Conservation (phyloP, 2,113 vertebrate species). For the Seriola aureovittata region DNA sequence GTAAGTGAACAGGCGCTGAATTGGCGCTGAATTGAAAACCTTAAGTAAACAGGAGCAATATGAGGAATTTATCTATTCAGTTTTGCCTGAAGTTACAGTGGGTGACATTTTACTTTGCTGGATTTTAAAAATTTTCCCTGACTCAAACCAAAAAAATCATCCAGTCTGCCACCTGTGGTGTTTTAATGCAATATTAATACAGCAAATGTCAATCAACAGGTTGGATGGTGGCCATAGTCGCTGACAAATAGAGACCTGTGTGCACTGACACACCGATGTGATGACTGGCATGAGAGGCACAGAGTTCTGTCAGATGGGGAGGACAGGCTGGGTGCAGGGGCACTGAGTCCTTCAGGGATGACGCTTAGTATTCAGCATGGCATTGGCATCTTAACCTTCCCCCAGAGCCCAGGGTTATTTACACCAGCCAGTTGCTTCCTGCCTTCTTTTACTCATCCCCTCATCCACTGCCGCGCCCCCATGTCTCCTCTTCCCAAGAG, state of each 20-base stretch:
- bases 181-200: slow-evolving; percentile 10
- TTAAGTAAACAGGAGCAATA: background rate
- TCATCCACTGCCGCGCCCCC: slow-evolving; percentile 35
- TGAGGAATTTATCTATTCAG: background rate
- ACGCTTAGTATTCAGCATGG: slow-evolving; percentile 66
- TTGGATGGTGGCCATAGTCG: background rate
- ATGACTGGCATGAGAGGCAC: slow-evolving; percentile 34
- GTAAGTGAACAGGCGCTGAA: background rate
- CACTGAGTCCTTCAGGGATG: slow-evolving; percentile 50
- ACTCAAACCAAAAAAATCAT: background rate
- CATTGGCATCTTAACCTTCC: slow-evolving; percentile 64
- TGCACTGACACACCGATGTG: slow-evolving; percentile 23
- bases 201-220: slow-evolving; percentile 23
- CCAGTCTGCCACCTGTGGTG: background rate
- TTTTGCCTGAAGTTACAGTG: slow-evolving; percentile 4
- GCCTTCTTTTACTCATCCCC: slow-evolving; percentile 50
- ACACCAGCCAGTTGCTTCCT: slow-evolving; percentile 68
- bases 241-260: slow-evolving; percentile 23
- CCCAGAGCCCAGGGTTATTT: slow-evolving; percentile 71
- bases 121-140: background rate
- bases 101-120: background rate
- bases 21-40: background rate
- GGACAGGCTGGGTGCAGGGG: slow-evolving; percentile 20
- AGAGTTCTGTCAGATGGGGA: slow-evolving; percentile 14
- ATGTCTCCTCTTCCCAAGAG: slow-evolving; percentile 54